These are phyloP conservation scores for Morelia viridis DNA, from an alignment of 2,797 vertebrate genomes.

Conservation along the genomic window DNA sequence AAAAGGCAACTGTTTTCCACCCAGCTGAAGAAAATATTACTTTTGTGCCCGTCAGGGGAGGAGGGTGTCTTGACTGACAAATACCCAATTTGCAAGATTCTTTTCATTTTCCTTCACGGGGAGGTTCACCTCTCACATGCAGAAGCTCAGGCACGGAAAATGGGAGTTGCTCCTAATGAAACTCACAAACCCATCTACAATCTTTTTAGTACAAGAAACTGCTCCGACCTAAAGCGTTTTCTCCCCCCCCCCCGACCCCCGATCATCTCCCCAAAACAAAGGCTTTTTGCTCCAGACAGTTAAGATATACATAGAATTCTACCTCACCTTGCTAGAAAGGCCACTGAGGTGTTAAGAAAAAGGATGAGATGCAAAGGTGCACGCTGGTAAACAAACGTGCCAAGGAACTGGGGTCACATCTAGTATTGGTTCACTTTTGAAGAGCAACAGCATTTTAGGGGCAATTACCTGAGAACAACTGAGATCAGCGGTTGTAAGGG, in stretches of 20 bases:
- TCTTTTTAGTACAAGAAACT: not conserved
- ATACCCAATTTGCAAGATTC: slow-evolving; percentile 40
- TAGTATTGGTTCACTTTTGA: not conserved
- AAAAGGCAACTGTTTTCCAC: not conserved
- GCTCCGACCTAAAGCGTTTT: not conserved
- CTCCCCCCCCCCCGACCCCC: not conserved
- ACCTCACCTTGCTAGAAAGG: not conserved
- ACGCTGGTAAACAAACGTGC: not conserved
- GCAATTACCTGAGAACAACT: not conserved
- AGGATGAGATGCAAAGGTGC: not conserved
- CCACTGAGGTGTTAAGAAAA: not conserved
- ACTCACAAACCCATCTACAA: not conserved
- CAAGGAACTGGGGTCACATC: not conserved
- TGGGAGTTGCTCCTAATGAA: slow-evolving; percentile 27
- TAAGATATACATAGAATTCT: not conserved
- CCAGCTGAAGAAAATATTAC: not conserved
- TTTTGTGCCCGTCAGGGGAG: slow-evolving; percentile 10
- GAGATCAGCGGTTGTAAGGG: not conserved
- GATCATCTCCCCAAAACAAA: not conserved
- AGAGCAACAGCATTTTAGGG: not conserved
- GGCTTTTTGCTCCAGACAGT: slow-evolving; percentile 3
- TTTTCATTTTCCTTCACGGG: slow-evolving; percentile 37
- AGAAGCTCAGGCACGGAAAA: slow-evolving; percentile 24
- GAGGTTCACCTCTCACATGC: not conserved
- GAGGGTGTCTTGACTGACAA: slow-evolving; percentile 16